These are phyloP conservation scores for Poecile montanus DNA, from an alignment of 2,797 vertebrate genomes.

Conservation along the genomic window DNA sequence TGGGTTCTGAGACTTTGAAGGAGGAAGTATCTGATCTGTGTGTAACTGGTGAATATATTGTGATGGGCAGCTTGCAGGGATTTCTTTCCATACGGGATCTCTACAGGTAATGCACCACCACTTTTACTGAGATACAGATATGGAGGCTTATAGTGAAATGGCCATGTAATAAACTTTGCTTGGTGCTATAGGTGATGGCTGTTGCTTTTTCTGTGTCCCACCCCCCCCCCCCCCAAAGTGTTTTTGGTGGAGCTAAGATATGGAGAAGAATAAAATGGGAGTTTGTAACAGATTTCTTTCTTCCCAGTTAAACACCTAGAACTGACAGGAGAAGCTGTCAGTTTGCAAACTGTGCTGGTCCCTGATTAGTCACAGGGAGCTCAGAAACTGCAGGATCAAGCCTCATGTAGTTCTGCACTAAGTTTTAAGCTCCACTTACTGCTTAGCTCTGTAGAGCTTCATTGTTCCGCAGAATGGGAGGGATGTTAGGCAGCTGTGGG, in stretches of 20 bases:
- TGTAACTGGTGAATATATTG: slow-evolving; percentile 87
- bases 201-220: neutral
- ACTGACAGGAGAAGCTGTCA: neutral
- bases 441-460: neutral
- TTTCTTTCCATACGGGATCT: slow-evolving; percentile 92
- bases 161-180: neutral
- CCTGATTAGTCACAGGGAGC: neutral
- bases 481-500: neutral
- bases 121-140: neutral
- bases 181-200: neutral
- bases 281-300: neutral
- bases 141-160: neutral
- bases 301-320: neutral
- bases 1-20: slow-evolving; percentile 87
- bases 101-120: slow-evolving; percentile 83
- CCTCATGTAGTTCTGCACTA: neutral
- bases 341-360: neutral
- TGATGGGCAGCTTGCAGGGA: slow-evolving; percentile 92
- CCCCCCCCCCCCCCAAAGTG: neutral
- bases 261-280: neutral
- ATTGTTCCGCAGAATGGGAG: neutral
- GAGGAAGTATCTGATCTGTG: slow-evolving; percentile 95
- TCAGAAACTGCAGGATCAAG: neutral
- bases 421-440: neutral
- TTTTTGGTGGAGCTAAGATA: neutral